These are phyloP conservation scores for Apus apus DNA, from an alignment of 2,113 vertebrate genomes.

Conservation along the genomic window DNA sequence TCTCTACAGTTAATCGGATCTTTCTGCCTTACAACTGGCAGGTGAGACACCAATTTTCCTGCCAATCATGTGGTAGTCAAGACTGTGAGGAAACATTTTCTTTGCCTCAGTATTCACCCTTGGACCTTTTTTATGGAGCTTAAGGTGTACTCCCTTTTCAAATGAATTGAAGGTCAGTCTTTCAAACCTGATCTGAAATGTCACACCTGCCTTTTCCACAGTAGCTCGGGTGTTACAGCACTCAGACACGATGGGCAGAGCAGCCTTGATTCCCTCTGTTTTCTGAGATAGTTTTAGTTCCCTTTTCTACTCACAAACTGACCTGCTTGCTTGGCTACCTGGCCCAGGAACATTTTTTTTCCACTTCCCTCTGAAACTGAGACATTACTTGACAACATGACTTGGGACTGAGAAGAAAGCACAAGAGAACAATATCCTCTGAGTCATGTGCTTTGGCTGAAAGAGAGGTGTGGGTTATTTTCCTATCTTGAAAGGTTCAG, in stretches of 20 bases:
- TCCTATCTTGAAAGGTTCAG: not conserved
- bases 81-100: not conserved
- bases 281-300: not conserved
- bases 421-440: not conserved
- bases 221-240: not conserved
- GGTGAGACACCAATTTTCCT: not conserved
- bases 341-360: not conserved
- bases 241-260: not conserved
- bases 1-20: not conserved
- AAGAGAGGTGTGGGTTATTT: not conserved
- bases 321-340: not conserved
- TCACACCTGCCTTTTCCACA: not conserved
- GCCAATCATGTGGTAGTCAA: accelerated
- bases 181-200: not conserved
- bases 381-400: not conserved
- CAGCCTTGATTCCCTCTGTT: not conserved
- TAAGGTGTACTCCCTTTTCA: not conserved
- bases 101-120: not conserved
- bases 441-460: not conserved
- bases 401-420: not conserved
- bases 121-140: not conserved
- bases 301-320: not conserved
- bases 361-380: not conserved
- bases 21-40: not conserved
- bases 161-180: not conserved